phyloP scores from a whole-genome alignment of 2,113 vertebrate species.

The Lagenorhynchus albirostris region DNA sequence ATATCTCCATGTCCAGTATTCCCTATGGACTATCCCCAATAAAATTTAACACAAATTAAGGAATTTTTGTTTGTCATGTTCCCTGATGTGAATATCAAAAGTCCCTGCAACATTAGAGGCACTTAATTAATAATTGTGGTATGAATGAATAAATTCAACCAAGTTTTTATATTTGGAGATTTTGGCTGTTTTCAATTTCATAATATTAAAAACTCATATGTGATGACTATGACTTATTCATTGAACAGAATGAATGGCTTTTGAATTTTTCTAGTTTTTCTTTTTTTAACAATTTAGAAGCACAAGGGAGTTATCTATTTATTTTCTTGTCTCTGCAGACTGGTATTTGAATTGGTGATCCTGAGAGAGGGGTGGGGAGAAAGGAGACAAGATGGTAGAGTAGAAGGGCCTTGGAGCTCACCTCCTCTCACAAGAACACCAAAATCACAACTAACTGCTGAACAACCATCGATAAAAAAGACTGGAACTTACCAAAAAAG shows the following conservation, averaged over 20 bases:
- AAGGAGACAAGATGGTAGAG: no score
- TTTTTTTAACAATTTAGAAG: neutral
- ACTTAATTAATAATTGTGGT: neutral
- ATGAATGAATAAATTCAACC: neutral
- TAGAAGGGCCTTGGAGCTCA: neutral
- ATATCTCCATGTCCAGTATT: neutral
- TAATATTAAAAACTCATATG: neutral
- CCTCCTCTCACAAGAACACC: neutral
- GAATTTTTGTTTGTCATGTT: neutral
- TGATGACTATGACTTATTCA: neutral
- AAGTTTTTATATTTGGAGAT: neutral
- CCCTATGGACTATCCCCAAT: neutral
- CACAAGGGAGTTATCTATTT: neutral
- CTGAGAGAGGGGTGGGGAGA: neutral
- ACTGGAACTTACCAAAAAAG: neutral
- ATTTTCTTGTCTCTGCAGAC: neutral
- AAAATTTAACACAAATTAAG: neutral
- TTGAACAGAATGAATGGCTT: neutral
- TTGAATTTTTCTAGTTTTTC: neutral
- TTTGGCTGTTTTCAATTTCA: neutral
- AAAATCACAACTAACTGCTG: neutral
- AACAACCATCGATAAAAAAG: neutral
- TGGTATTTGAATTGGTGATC: neutral
- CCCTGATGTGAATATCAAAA: neutral
- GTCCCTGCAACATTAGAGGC: neutral